Evolutionary conservation across 2,888 invertebrate species (phyloP).

Genomic region (Cheilosia vernalis): DNA sequence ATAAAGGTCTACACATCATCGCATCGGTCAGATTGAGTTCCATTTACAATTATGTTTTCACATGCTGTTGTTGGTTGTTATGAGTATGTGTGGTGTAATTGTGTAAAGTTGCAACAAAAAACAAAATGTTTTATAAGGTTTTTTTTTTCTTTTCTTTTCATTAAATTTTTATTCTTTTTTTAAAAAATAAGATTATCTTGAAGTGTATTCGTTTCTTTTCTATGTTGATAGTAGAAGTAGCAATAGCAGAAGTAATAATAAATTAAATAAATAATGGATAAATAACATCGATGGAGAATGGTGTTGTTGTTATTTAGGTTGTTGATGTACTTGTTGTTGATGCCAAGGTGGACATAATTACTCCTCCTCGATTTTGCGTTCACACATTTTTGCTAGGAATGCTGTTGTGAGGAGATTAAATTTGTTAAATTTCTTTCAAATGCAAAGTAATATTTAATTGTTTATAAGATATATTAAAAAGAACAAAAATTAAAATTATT

Average conservation of each 20-base stretch:
- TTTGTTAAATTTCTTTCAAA: slow-evolving; percentile 10
- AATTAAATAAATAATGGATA: slow-evolving; percentile 83
- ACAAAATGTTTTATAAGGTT: slow-evolving; percentile 72
- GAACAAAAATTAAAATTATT: slow-evolving; percentile 26
- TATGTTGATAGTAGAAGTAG: slow-evolving; percentile 77
- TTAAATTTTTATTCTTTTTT: slow-evolving; percentile 68
- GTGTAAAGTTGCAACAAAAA: slow-evolving; percentile 73
- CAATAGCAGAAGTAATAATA: slow-evolving; percentile 82
- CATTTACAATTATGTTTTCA: slow-evolving; percentile 27
- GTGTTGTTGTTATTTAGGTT: slow-evolving; percentile 79
- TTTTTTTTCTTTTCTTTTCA: slow-evolving; percentile 69
- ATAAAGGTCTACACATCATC: slow-evolving; percentile 51
- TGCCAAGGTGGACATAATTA: slow-evolving; percentile 73
- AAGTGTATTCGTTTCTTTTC: slow-evolving; percentile 51
- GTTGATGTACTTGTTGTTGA: slow-evolving; percentile 76
- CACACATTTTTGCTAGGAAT: slow-evolving; percentile 95
- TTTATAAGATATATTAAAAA: slow-evolving; percentile 21
- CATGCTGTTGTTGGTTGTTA: slow-evolving; percentile 26
- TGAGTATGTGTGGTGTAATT: slow-evolving; percentile 18
- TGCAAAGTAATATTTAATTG: slow-evolving; percentile 1
- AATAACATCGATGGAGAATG: slow-evolving; percentile 83
- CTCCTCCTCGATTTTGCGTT: slow-evolving; percentile 84
- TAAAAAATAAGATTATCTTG: slow-evolving; percentile 58
- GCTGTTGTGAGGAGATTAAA: slow-evolving; percentile 84
- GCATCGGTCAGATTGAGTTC: slow-evolving; percentile 35